Evolutionary conservation across 2,888 invertebrate genomes (phyloP).

Genomic region (Conistra vaccinii): DNA sequence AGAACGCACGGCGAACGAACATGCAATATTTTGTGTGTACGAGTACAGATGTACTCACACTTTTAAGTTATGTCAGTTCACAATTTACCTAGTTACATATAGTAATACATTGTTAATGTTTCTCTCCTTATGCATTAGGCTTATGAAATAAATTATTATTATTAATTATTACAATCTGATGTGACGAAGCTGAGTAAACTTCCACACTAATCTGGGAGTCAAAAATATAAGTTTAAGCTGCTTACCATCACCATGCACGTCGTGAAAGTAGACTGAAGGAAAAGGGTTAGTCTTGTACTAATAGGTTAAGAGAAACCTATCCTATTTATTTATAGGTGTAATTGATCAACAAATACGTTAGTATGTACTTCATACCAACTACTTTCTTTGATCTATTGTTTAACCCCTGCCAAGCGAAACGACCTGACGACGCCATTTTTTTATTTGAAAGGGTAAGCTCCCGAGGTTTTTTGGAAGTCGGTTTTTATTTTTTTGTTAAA

Average conservation of each 20-base stretch:
- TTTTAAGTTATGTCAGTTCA: conserved; percentile 34
- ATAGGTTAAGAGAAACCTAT: conserved; percentile 6
- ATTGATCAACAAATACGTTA: neutral
- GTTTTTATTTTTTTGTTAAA: too few species aligned
- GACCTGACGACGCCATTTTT: too few species aligned
- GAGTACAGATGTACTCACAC: conserved; percentile 49
- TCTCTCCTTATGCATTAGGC: too few species aligned
- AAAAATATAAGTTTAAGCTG: conserved; percentile 49
- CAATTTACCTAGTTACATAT: too few species aligned
- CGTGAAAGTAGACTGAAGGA: conserved; percentile 27
- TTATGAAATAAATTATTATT: too few species aligned
- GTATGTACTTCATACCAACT: neutral
- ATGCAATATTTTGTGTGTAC: conserved; percentile 35
- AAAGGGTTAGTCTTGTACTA: conserved; percentile 34
- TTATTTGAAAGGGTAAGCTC: too few species aligned
- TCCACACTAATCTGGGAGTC: conserved; percentile 40
- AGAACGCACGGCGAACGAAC: conserved; percentile 34
- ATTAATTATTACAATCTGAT: too few species aligned
- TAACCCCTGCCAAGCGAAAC: too few species aligned
- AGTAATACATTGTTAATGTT: too few species aligned
- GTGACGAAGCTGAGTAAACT: conserved; percentile 32
- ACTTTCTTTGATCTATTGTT: neutral
- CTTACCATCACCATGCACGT: conserved; percentile 42
- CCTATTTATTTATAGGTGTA: conserved; percentile 2
- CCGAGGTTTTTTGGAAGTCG: too few species aligned